Conservation (phyloP, 2,797 vertebrate genomes). For the Micropoecilia bifurca region DNA sequence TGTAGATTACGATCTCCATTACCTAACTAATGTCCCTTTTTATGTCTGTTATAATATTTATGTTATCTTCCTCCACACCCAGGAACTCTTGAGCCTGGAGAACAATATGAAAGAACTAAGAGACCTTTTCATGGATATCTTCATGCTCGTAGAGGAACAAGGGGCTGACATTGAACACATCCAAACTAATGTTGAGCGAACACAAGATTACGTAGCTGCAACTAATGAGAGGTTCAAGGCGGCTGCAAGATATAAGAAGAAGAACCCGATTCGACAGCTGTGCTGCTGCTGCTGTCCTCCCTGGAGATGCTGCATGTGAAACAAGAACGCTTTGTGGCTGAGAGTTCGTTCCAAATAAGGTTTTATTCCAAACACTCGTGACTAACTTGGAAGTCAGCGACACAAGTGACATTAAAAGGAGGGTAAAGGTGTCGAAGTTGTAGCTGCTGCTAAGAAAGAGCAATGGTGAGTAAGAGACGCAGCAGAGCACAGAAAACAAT, state of each 20-base stretch:
- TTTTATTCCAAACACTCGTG: slow-evolving; percentile 17
- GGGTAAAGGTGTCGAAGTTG: slow-evolving; percentile 39
- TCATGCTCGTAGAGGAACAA: slow-evolving; percentile 91
- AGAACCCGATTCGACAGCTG: slow-evolving; percentile 85
- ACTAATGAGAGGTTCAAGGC: slow-evolving; percentile 90
- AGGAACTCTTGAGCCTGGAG: slow-evolving; percentile 90
- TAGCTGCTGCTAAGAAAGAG: slow-evolving; percentile 45
- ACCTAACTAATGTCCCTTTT: slow-evolving; percentile 11
- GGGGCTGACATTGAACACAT: slow-evolving; percentile 90
- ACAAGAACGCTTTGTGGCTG: slow-evolving; percentile 1
- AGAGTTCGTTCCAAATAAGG: background rate
- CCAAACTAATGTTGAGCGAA: slow-evolving; percentile 86
- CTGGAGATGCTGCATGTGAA: slow-evolving; percentile 82
- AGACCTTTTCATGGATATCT: slow-evolving; percentile 92
- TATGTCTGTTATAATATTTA: slow-evolving; percentile 8
- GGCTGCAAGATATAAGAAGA: slow-evolving; percentile 89
- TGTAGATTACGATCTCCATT: background rate
- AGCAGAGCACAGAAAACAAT: slow-evolving; percentile 70
- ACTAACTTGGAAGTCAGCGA: slow-evolving; percentile 41
- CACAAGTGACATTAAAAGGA: slow-evolving; percentile 36
- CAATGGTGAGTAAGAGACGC: slow-evolving; percentile 52
- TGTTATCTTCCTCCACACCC: slow-evolving; percentile 29
- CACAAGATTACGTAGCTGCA: slow-evolving; percentile 86
- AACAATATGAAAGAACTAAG: slow-evolving; percentile 91
- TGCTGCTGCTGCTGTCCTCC: slow-evolving; percentile 93